Conservation (phyloP, 2,888 invertebrate species). For the Dusona sp. region DNA sequence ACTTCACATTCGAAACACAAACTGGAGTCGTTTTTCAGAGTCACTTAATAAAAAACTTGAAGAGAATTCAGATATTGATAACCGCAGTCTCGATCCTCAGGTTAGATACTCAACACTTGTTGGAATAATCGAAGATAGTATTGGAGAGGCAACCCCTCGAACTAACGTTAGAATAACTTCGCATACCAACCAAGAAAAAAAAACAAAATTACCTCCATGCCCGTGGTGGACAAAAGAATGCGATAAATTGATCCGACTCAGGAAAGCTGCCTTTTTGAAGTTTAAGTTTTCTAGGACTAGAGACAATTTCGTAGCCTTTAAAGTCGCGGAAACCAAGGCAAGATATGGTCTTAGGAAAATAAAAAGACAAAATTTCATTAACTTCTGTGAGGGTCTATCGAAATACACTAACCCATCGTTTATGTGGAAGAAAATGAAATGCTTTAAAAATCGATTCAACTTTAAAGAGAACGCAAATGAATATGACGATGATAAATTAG, state of each 20-base stretch:
- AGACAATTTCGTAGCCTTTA: not conserved
- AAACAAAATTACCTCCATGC: not conserved
- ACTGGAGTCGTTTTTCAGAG: constrained; percentile 13
- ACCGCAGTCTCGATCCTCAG: too few relatives aligned
- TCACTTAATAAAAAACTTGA: too few relatives aligned
- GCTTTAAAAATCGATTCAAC: constrained; percentile 50
- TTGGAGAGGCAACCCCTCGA: not conserved
- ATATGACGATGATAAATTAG: constrained; percentile 21
- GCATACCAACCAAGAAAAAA: not conserved
- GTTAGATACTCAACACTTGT: too few relatives aligned
- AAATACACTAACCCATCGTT: constrained; percentile 47
- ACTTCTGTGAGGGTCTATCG: constrained; percentile 19
- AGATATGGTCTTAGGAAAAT: constrained; percentile 23
- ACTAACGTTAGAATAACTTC: not conserved
- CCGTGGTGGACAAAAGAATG: constrained; percentile 56
- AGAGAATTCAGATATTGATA: too few relatives aligned
- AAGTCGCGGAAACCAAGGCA: constrained; percentile 3
- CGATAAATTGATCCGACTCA: constrained; percentile 24
- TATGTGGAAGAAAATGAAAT: constrained; percentile 48
- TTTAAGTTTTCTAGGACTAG: not conserved
- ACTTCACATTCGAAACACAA: constrained; percentile 23
- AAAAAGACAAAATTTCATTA: constrained; percentile 40
- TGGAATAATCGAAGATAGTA: not conserved
- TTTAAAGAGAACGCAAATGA: constrained; percentile 31
- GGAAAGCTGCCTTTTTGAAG: constrained; percentile 30